These are phyloP conservation scores for Fregata magnificens DNA, from an alignment of 2,113 vertebrate genomes.

Conservation along the genomic window DNA sequence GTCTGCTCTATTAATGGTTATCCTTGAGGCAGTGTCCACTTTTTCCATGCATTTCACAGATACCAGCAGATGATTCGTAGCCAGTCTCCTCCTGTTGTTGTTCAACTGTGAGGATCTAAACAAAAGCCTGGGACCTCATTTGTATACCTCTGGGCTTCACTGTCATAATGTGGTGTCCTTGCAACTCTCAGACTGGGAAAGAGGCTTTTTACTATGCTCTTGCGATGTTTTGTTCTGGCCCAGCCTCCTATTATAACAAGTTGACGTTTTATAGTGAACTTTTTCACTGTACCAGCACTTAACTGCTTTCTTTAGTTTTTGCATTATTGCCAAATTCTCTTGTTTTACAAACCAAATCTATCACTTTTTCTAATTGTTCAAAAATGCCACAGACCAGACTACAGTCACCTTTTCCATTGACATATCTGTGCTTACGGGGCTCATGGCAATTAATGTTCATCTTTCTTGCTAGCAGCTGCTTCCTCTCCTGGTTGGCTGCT, in stretches of 20 bases:
- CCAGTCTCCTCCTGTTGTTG: neutral
- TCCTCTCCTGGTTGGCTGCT: conserved; percentile 24
- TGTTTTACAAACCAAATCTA: conserved; percentile 59
- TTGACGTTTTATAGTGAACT: neutral
- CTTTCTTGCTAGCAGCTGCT: conserved; percentile 48
- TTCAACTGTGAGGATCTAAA: neutral
- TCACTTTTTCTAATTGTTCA: conserved; percentile 52
- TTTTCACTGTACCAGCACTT: conserved; percentile 43
- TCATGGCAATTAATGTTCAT: conserved; percentile 27
- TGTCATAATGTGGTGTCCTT: neutral
- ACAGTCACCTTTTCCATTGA: conserved; percentile 61
- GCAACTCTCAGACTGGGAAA: neutral
- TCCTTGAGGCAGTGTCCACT: conserved; percentile 3
- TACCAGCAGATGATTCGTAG: neutral
- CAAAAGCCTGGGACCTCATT: neutral
- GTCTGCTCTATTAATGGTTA: conserved; percentile 33
- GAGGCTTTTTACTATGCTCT: conserved; percentile 26
- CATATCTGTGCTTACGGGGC: neutral
- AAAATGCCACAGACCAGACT: conserved; percentile 49
- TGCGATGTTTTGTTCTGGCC: conserved; percentile 32
- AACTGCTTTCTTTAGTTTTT: conserved; percentile 32
- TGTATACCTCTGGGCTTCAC: neutral
- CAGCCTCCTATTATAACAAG: conserved; percentile 8
- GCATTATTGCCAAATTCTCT: conserved; percentile 51
- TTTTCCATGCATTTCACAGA: conserved; percentile 11